Evolutionary conservation across 2,888 invertebrate genomes (phyloP).

Genomic region (Tenthredo livida): DNA sequence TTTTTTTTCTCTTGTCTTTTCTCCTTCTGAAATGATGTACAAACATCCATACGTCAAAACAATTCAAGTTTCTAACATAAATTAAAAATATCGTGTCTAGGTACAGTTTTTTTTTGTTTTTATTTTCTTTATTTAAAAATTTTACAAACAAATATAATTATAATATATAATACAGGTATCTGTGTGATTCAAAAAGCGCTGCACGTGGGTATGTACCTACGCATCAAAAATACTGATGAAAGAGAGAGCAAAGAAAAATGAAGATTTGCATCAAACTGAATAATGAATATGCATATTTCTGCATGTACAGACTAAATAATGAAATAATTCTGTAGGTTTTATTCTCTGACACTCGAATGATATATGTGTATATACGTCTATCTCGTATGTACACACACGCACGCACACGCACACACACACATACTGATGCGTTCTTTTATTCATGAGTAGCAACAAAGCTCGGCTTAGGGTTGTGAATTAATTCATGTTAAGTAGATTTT

Average conservation of each 20-base stretch:
- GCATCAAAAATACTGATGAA: not conserved
- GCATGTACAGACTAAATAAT: not conserved
- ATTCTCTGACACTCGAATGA: slow-evolving; percentile 4
- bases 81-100: not conserved
- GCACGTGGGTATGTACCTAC: no score
- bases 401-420: not conserved
- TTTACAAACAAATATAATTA: not conserved
- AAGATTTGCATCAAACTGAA: slow-evolving; percentile 26
- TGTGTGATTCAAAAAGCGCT: no score
- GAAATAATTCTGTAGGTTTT: not conserved
- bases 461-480: slow-evolving; percentile 36
- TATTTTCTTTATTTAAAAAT: not conserved
- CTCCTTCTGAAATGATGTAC: not conserved
- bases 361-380: not conserved
- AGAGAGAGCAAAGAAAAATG: not conserved
- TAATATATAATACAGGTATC: no score
- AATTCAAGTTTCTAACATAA: not conserved
- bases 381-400: not conserved
- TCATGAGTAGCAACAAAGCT: slow-evolving; percentile 32
- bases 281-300: slow-evolving; percentile 22
- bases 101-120: not conserved
- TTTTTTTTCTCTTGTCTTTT: not conserved
- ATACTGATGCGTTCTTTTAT: slow-evolving; percentile 22
- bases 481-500: slow-evolving; percentile 41
- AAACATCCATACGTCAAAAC: slow-evolving; percentile 18